Base-by-base conservation (phyloP, 2,888 invertebrate species). In the Epinotia demarniana region DNA sequence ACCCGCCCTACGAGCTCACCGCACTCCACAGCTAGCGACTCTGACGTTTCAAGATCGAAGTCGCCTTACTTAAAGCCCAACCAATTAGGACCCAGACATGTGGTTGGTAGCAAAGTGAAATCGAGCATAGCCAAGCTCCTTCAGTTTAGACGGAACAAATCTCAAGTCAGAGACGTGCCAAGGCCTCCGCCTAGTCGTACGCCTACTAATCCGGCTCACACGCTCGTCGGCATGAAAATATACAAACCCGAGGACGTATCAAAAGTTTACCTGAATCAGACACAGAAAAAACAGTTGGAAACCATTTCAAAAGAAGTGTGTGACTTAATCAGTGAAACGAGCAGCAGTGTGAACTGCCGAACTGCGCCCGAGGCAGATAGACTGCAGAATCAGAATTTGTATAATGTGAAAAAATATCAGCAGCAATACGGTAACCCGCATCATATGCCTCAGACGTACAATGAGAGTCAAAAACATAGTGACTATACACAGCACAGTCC, bases 41-140 rank as follows among this genome's bases (percentile, higher is more conserved):
- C 75, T 0, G 72, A 75, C 46, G 66, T 57, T 18, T 55, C 71
- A 8, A 61, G 75, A 66, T 39, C 71, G n/a, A 71, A 55, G 33
- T 75, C 75, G 16, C 75, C 75, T 18, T 72, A 72, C 39, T 55
- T 75, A 43, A 75, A 61, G 9, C 66, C 71, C 27, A 75, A 67
- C 46, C 75, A 71, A 19, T n/a, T 64, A 49, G 39, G 58, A 23
- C 73, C 79, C 39, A 76, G 78, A 12, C 72, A 80, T 58, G 78
- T 78, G 0, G 75, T 77, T 46, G 55, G 77, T 16, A 77, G 77
- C n/a, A 49, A 86, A 3, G 87, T 90, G 0, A 92, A 89, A 75
- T 82, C 83, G 19, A 87, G 85, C 78, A 85, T 93, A 66, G 79
- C 85, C 5, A 88, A 85, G 78, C 82, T 93, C 3, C 79, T 93